phyloP scores from a whole-genome alignment of 2,888 invertebrate species.

The Eledona agricola region DNA sequence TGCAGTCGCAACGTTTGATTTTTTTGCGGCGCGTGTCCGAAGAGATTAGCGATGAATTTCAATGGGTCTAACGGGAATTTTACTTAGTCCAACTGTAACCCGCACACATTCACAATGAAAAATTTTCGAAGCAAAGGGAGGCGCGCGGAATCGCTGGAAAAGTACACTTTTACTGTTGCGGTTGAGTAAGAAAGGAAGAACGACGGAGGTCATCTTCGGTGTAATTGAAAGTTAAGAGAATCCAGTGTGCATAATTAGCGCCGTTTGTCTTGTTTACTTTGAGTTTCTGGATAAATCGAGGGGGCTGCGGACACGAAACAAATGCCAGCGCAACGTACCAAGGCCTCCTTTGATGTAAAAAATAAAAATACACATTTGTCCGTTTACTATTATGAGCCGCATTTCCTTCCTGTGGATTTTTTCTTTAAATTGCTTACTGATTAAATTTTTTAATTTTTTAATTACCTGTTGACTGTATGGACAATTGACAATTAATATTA shows the following conservation, averaged over 20 bases:
- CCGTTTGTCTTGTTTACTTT: constrained; percentile 2
- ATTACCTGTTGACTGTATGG: no score
- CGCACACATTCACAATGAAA: constrained; percentile 11
- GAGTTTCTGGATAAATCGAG: background rate
- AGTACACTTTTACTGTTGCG: constrained; percentile 29
- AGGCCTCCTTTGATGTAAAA: no score
- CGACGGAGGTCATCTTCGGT: constrained; percentile 25
- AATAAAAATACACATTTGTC: no score
- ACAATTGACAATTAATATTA: no score
- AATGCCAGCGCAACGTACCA: no score
- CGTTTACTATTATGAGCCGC: no score
- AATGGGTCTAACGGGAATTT: constrained; percentile 25
- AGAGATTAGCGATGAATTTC: constrained; percentile 25
- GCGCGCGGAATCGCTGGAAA: constrained; percentile 10
- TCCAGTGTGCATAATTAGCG: constrained; percentile 14
- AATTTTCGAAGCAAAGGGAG: constrained; percentile 7
- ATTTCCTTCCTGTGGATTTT: no score
- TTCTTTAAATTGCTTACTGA: no score
- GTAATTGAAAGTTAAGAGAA: constrained; percentile 28
- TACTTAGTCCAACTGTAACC: constrained; percentile 16
- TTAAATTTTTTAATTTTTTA: no score
- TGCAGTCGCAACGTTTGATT: constrained; percentile 9
- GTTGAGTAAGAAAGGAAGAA: constrained; percentile 28
- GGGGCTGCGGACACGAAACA: background rate
- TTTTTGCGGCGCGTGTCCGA: constrained; percentile 12